Conservation (phyloP, 2,888 invertebrate species). For the Metacarcinus magister region DNA sequence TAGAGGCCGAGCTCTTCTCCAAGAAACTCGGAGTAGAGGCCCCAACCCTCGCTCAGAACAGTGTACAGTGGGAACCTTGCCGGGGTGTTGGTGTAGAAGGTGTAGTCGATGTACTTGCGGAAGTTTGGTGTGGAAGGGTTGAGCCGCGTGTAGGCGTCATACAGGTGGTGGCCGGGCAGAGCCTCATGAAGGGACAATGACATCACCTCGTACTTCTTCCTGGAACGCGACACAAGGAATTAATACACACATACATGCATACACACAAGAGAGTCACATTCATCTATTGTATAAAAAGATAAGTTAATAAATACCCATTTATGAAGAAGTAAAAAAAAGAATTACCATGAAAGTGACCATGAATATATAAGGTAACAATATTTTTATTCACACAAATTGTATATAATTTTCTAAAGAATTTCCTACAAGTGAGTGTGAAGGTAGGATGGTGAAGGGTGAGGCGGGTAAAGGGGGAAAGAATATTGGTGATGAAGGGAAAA, state of each 20-base stretch:
- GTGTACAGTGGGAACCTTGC: constrained; percentile 80
- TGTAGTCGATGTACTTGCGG: constrained; percentile 72
- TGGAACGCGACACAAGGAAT: constrained; percentile 37
- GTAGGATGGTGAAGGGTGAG: not conserved
- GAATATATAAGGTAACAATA: no score
- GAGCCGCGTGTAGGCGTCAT: constrained; percentile 83
- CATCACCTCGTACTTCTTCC: constrained; percentile 84
- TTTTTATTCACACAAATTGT: not conserved
- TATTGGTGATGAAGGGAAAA: not conserved
- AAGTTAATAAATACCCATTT: no score
- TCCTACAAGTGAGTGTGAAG: not conserved
- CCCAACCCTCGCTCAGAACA: constrained; percentile 84
- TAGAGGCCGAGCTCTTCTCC: constrained; percentile 84
- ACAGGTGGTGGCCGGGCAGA: constrained; percentile 85
- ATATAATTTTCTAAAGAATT: not conserved
- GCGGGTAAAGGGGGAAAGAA: not conserved
- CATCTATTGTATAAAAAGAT: not conserved
- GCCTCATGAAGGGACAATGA: constrained; percentile 85
- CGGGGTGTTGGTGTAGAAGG: constrained; percentile 66
- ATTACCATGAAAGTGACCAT: no score
- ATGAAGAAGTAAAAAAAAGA: no score
- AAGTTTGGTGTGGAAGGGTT: constrained; percentile 80
- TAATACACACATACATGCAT: not conserved
- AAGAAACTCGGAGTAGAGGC: constrained; percentile 84
- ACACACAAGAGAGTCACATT: not conserved